Conservation (phyloP, 2,888 invertebrate species). For the Octodonta nipae region DNA sequence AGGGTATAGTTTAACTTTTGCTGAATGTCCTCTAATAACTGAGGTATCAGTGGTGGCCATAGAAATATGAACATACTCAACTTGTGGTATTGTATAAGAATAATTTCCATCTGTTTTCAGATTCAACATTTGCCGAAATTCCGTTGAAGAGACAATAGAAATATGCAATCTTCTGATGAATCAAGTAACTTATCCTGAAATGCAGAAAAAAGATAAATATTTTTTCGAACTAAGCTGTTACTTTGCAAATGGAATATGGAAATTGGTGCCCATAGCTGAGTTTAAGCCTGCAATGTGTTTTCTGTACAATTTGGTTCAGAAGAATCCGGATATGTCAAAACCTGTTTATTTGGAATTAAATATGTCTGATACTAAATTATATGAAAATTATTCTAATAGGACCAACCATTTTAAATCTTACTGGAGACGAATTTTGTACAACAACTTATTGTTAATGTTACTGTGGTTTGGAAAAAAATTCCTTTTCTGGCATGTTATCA, state of each 20-base stretch:
- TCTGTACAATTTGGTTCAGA: conserved; percentile 17
- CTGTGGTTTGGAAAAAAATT: background rate
- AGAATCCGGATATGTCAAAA: background rate
- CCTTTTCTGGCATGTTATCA: background rate
- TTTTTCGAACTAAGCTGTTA: conserved; percentile 52
- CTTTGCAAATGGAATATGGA: conserved; percentile 57
- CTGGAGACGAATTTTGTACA: background rate
- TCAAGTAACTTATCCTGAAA: conserved; percentile 47
- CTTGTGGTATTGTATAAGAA: background rate
- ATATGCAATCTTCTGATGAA: conserved; percentile 46
- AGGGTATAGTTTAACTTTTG: no score
- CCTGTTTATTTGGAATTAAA: background rate
- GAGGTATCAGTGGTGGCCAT: conserved; percentile 1
- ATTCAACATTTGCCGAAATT: conserved; percentile 56
- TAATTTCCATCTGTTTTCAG: conserved; percentile 31
- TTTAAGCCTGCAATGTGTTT: conserved; percentile 42
- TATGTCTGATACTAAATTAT: no score
- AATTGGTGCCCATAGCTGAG: conserved; percentile 48
- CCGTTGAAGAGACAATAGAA: conserved; percentile 47
- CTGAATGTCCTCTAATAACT: background rate
- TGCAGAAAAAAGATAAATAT: conserved; percentile 45
- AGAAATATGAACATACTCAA: background rate
- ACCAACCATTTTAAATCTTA: background rate
- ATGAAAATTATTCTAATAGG: no score
- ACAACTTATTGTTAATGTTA: background rate